A percentile compares a stretch with the other conserved stretches of the same genome.
Evolutionary conservation across 2,888 invertebrate species (phyloP).

Genomic region (Pheosia tremula): DNA sequence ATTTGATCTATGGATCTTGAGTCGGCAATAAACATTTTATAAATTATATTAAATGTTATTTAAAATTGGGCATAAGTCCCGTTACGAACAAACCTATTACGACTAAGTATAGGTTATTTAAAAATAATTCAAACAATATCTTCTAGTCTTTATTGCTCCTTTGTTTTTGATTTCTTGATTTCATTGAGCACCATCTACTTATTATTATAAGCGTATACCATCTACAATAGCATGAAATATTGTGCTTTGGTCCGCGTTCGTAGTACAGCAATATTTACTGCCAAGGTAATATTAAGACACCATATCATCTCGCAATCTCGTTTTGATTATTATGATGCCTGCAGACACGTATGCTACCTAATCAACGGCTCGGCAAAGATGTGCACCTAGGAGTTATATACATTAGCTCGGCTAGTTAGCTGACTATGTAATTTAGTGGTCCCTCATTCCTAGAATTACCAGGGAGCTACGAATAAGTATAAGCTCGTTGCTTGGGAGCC

Average conservation of each 20-base stretch:
- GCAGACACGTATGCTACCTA: conserved; percentile 53
- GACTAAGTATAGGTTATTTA: too few species aligned
- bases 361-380: conserved; percentile 56
- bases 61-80: too few species aligned
- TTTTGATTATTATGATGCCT: conserved; percentile 72
- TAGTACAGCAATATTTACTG: background rate
- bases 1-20: too few species aligned
- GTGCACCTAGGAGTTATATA: conserved; percentile 46
- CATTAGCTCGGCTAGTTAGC: conserved; percentile 58
- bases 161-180: background rate
- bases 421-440: conserved; percentile 41
- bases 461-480: too few species aligned
- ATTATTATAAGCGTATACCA: conserved; percentile 69
- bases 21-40: too few species aligned
- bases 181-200: conserved; percentile 17
- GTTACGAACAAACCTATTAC: too few species aligned
- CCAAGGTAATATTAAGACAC: conserved; percentile 57
- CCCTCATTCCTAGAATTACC: conserved; percentile 21
- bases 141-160: conserved; percentile 9
- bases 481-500: background rate
- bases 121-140: too few species aligned
- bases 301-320: conserved; percentile 61
- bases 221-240: conserved; percentile 47
- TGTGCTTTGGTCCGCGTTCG: conserved; percentile 42
- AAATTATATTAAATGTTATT: too few species aligned